A percentile compares a stretch with the other conserved stretches of the same genome.
Evolutionary conservation across 2,888 invertebrate species (phyloP).

Genomic region (Gerris lacustris): DNA sequence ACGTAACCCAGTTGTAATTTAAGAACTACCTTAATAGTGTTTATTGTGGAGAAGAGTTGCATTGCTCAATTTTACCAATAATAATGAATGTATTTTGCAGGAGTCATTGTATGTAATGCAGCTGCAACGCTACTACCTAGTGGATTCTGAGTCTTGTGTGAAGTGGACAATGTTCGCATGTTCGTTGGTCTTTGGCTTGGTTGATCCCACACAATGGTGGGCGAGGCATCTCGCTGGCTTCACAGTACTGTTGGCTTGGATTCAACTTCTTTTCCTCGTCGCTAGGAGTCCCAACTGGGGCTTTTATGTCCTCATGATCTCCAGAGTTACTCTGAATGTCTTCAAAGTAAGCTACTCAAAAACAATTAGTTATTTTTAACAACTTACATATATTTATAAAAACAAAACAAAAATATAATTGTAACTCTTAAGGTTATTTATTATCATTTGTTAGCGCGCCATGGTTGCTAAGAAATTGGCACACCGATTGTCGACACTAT

Average conservation of each 20-base stretch:
- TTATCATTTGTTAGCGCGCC: too few species aligned
- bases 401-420: too few species aligned
- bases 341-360: slow-evolving; percentile 38
- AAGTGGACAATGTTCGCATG: slow-evolving; percentile 41
- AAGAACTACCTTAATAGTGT: too few species aligned
- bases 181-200: slow-evolving; percentile 36
- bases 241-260: slow-evolving; percentile 44
- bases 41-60: too few species aligned
- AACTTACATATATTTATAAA: too few species aligned
- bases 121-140: slow-evolving; percentile 42
- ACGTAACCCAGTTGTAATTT: too few species aligned
- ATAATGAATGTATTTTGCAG: slow-evolving; percentile 34
- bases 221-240: slow-evolving; percentile 38
- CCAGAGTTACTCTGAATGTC: slow-evolving; percentile 45
- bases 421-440: too few species aligned
- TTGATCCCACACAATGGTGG: slow-evolving; percentile 18
- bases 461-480: too few species aligned
- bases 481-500: too few species aligned
- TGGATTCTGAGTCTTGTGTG: slow-evolving; percentile 45
- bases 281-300: slow-evolving; percentile 48
- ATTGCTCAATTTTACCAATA: too few species aligned
- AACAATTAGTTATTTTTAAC: slow-evolving; percentile 6
- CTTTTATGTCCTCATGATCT: slow-evolving; percentile 49
- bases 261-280: slow-evolving; percentile 46
- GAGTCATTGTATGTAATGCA: slow-evolving; percentile 44